phyloP scores from a whole-genome alignment of 2,888 invertebrate genomes.

The Xestoiulus laeticollis region DNA sequence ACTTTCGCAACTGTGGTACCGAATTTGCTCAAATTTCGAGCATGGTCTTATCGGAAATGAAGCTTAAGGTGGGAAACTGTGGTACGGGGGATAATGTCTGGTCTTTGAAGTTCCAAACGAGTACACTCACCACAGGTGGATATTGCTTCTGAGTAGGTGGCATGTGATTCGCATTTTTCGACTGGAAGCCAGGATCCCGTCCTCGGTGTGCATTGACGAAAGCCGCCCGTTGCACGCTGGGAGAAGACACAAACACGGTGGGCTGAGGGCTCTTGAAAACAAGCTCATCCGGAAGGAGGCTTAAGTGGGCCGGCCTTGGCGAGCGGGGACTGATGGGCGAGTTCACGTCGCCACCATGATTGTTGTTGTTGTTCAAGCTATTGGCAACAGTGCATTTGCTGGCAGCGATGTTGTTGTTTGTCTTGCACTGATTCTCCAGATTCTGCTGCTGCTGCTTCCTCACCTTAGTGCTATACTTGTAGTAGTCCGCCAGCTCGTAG shows the following conservation, averaged over 20 bases:
- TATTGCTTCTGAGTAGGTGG: background rate
- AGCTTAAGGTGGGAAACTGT: too few relatives aligned
- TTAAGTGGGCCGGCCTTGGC: background rate
- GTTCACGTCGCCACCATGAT: background rate
- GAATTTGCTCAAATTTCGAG: too few relatives aligned
- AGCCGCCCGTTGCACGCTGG: background rate
- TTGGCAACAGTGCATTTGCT: background rate
- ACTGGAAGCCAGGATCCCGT: background rate
- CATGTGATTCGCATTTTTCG: background rate
- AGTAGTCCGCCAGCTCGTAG: slow-evolving; percentile 97
- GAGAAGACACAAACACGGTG: background rate
- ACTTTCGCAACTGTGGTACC: too few relatives aligned
- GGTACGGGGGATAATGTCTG: too few relatives aligned
- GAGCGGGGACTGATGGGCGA: background rate
- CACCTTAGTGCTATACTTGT: slow-evolving; percentile 95
- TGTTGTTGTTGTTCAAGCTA: background rate
- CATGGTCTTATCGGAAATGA: too few relatives aligned
- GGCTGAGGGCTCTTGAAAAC: background rate
- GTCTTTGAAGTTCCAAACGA: too few relatives aligned
- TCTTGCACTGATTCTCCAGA: slow-evolving; percentile 46
- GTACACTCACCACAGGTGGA: slow-evolving; percentile 47
- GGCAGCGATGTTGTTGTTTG: background rate
- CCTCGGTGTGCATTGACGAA: background rate
- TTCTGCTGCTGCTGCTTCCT: slow-evolving; percentile 70
- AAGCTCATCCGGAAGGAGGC: background rate